Conservation (phyloP, 2,113 vertebrate species). For the Ochotona princeps region DNA sequence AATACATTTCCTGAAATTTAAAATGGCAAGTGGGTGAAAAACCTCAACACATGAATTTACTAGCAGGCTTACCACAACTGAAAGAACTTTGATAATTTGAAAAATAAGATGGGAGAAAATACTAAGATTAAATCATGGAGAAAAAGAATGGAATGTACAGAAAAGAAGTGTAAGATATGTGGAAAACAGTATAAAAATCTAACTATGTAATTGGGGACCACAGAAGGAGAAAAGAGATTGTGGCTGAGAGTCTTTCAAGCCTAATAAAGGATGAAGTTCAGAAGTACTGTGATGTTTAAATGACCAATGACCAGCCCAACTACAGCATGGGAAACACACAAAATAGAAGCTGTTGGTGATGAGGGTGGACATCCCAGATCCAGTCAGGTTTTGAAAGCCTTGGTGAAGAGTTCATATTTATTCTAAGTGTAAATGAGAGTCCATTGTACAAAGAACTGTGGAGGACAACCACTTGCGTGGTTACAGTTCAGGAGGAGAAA, state of each 20-base stretch:
- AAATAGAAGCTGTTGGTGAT: background rate
- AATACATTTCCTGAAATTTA: background rate
- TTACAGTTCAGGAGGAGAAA: background rate
- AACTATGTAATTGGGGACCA: background rate
- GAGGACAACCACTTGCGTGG: background rate
- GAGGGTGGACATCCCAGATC: background rate
- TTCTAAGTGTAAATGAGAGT: background rate
- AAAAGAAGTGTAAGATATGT: background rate
- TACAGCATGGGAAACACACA: background rate
- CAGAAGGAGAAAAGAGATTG: background rate
- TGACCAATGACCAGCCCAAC: background rate
- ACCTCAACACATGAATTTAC: background rate
- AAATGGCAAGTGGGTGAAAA: background rate
- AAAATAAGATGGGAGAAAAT: constrained; percentile 27
- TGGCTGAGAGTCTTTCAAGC: constrained; percentile 22
- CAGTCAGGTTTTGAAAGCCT: background rate
- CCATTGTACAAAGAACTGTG: background rate
- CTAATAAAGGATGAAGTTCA: background rate
- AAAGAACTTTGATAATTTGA: background rate
- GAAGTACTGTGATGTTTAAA: background rate
- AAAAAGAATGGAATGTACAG: background rate
- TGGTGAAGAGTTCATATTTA: background rate
- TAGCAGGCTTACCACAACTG: background rate
- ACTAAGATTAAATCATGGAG: background rate
- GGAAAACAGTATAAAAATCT: background rate